A percentile compares a stretch with the other conserved stretches of the same genome.
These are phyloP conservation scores for Spodoptera frugiperda DNA, from an alignment of 1,140 invertebrate species.

Conservation along the genomic window DNA sequence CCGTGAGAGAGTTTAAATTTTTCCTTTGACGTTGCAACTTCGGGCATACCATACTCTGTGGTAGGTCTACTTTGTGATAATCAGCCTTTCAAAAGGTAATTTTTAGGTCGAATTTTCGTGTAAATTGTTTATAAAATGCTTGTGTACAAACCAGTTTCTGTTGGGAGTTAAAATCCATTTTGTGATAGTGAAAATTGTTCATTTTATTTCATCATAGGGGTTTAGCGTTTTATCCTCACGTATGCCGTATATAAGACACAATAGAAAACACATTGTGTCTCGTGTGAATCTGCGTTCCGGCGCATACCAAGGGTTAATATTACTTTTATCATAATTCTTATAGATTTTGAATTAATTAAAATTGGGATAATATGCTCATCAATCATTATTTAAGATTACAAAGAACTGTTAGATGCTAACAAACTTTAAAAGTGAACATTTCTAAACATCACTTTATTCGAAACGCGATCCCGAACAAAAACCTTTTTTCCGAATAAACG, in stretches of 20 bases:
- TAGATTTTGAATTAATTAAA: too few species aligned
- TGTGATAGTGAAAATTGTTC: background rate
- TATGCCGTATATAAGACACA: too few species aligned
- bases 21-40: conserved; percentile 43
- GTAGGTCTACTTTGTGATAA: conserved; percentile 7
- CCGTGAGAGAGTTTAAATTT: conserved; percentile 31
- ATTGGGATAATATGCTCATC: too few species aligned
- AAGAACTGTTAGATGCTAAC: too few species aligned
- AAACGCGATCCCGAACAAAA: background rate
- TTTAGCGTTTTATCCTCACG: too few species aligned
- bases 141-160: background rate
- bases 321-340: too few species aligned
- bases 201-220: too few species aligned
- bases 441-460: background rate
- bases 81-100: conserved; percentile 7
- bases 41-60: conserved; percentile 6
- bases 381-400: too few species aligned
- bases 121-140: background rate
- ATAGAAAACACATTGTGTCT: too few species aligned
- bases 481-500: background rate
- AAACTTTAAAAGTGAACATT: background rate
- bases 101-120: background rate
- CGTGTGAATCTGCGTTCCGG: too few species aligned
- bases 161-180: background rate
- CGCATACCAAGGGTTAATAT: too few species aligned